Percentiles rank a stretch among this genome's conserved stretches.
These are phyloP conservation scores for Chrysaora quinquecirrha DNA, from an alignment of 30 jellyfish, hydroid and myxozoan species.

Conservation along the genomic window DNA sequence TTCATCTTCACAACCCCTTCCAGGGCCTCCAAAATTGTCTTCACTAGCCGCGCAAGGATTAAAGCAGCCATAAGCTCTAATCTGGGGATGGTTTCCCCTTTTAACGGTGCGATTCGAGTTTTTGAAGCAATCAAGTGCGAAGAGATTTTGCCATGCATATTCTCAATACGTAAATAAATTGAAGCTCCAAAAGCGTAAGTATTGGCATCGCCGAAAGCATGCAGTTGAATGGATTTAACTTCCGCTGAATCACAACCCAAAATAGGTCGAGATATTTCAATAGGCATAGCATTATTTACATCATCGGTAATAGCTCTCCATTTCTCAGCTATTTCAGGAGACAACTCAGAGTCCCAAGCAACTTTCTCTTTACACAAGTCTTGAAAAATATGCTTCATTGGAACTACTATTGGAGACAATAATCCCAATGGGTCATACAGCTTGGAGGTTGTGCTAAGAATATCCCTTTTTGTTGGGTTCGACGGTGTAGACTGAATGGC, in stretches of 20 bases:
- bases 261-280: no score
- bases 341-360: not conserved
- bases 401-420: conserved; percentile 8
- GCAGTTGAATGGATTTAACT: no score
- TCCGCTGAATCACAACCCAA: no score
- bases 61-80: conserved; percentile 14
- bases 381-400: conserved; percentile 31
- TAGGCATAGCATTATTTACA: no score
- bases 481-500: not conserved
- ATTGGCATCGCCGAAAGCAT: no score
- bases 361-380: conserved; percentile 15
- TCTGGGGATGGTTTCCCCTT: conserved; percentile 26
- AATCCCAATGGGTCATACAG: conserved; percentile 55
- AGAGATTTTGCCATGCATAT: no score
- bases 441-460: conserved; percentile 14
- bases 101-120: not conserved
- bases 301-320: no score
- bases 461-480: conserved; percentile 17
- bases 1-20: not conserved
- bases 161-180: no score
- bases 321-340: not conserved
- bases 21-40: conserved; percentile 4
- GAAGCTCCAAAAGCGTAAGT: no score
- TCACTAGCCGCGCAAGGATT: not conserved
- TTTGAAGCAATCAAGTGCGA: not conserved